Percentiles rank a stretch among this genome's conserved stretches.
These are phyloP conservation scores for Limnephilus lunatus DNA, from an alignment of 2,888 invertebrate species.

Conservation along the genomic window DNA sequence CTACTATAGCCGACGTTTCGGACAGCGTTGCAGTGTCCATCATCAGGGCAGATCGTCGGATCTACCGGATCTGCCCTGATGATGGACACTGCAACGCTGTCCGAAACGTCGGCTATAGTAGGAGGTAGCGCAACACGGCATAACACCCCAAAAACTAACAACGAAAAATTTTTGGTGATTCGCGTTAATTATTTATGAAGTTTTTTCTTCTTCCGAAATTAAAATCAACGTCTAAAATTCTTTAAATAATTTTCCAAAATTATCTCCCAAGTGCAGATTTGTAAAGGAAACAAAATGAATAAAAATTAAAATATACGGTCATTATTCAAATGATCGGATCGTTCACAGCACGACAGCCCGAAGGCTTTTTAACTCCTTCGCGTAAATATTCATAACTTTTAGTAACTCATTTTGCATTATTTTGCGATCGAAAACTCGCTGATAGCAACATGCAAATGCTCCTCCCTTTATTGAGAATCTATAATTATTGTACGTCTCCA, in stretches of 20 bases:
- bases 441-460: slow-evolving; percentile 64
- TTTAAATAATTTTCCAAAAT: slow-evolving; percentile 5
- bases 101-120: too few species aligned
- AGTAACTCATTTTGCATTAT: slow-evolving; percentile 66
- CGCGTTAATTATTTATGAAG: not conserved
- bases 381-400: slow-evolving; percentile 65
- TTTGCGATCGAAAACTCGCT: slow-evolving; percentile 62
- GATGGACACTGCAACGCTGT: too few species aligned
- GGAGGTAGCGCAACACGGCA: too few species aligned
- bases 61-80: too few species aligned
- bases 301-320: slow-evolving; percentile 54
- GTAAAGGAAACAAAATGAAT: slow-evolving; percentile 40
- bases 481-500: slow-evolving; percentile 41
- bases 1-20: too few species aligned
- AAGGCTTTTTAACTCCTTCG: slow-evolving; percentile 59
- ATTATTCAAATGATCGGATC: slow-evolving; percentile 63
- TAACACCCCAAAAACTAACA: too few species aligned
- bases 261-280: slow-evolving; percentile 40
- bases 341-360: slow-evolving; percentile 57
- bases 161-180: not conserved
- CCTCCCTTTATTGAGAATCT: slow-evolving; percentile 48
- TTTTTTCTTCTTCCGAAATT: not conserved
- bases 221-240: not conserved
- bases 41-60: too few species aligned
- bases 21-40: too few species aligned